Conservation (phyloP, 2,888 invertebrate species). For the Bellardia pandia region DNA sequence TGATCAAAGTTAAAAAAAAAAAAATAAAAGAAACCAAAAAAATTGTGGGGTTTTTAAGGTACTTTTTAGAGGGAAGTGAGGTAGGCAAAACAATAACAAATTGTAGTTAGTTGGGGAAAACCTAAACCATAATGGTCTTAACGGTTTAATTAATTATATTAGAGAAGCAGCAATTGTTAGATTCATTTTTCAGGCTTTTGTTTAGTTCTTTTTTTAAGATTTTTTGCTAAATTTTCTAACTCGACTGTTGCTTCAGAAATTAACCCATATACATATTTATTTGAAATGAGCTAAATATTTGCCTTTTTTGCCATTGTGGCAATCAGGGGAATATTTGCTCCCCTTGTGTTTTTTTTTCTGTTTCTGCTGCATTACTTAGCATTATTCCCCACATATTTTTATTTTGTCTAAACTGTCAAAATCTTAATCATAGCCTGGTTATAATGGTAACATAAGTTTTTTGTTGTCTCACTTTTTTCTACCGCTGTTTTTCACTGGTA, state of each 20-base stretch:
- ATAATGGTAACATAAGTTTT: conserved; percentile 48
- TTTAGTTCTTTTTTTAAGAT: background rate
- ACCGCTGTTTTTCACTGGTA: conserved; percentile 21
- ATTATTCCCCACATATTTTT: conserved; percentile 51
- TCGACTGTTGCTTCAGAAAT: background rate
- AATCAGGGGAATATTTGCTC: background rate
- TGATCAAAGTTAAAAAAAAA: conserved; percentile 65
- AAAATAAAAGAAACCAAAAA: conserved; percentile 34
- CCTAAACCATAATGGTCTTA: conserved; percentile 11
- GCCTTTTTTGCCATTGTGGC: background rate
- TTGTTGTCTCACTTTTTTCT: background rate
- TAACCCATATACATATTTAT: background rate
- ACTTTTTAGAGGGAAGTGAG: background rate
- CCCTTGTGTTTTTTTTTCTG: background rate
- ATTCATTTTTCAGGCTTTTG: background rate
- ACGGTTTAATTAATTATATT: conserved; percentile 73
- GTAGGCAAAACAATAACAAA: conserved; percentile 32
- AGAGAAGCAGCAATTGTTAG: background rate
- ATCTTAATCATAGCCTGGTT: conserved; percentile 51
- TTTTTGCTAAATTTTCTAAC: background rate
- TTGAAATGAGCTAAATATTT: background rate
- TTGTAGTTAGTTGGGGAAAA: conserved; percentile 6
- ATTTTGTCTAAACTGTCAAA: conserved; percentile 68
- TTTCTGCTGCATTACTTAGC: conserved; percentile 3
- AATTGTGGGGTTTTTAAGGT: conserved; percentile 11